Evolutionary conservation across 2,797 vertebrate species (phyloP).

Genomic region (Urosaurus nigricauda): DNA sequence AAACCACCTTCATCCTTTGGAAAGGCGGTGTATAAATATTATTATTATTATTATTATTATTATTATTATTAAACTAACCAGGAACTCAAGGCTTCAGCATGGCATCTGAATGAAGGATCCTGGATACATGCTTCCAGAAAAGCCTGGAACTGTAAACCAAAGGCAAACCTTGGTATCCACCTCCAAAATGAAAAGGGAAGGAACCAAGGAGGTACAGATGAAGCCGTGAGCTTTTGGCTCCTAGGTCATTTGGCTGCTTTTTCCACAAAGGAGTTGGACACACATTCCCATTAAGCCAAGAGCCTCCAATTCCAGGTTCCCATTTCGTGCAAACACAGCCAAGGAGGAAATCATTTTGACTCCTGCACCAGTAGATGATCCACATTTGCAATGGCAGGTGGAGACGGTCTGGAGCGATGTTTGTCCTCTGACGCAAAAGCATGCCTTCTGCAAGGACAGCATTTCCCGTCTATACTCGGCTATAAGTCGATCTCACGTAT

Average conservation of each 20-base stretch:
- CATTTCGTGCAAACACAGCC: neutral
- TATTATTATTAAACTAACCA: neutral
- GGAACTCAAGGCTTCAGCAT: neutral
- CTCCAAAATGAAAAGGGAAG: neutral
- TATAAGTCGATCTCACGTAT: too few species aligned
- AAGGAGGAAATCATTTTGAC: neutral
- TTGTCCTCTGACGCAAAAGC: constrained; percentile 2
- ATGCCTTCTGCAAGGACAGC: constrained; percentile 32
- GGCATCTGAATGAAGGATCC: neutral
- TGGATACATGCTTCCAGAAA: neutral
- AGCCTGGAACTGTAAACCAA: neutral
- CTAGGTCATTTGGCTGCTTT: neutral
- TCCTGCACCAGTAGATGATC: too few species aligned
- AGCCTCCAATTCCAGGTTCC: neutral
- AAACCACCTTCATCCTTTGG: too few species aligned
- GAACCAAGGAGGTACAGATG: neutral
- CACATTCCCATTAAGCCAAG: neutral
- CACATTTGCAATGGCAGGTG: neutral
- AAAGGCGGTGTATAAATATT: too few species aligned
- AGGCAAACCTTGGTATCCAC: too few species aligned
- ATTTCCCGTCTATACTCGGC: too few species aligned
- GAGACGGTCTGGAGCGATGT: neutral
- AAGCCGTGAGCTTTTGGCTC: neutral
- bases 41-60: too few species aligned
- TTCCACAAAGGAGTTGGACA: neutral